These are phyloP conservation scores for Globodera ellingtonae DNA, from an alignment of 1,140 invertebrate species.

Conservation along the genomic window DNA sequence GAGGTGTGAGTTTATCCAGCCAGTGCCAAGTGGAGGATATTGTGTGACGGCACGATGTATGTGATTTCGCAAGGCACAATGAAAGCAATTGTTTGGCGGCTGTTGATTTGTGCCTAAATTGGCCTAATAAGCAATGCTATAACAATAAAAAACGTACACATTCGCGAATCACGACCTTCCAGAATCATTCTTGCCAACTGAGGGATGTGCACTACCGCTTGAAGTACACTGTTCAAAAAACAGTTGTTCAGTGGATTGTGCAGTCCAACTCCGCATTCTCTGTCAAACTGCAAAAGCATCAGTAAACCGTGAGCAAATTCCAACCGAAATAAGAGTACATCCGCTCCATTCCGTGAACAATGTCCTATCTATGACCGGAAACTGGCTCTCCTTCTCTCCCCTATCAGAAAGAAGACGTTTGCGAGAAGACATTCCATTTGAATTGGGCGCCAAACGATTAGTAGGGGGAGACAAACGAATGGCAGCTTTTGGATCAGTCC, in stretches of 20 bases:
- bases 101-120: constrained; percentile 33
- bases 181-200: constrained; percentile 44
- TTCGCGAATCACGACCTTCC: constrained; percentile 27
- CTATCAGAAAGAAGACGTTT: constrained; percentile 40
- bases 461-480: neutral
- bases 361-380: constrained; percentile 33
- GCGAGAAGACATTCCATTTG: constrained; percentile 10
- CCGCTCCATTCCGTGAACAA: constrained; percentile 34
- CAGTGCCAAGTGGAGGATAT: neutral
- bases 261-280: constrained; percentile 30
- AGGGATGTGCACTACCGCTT: constrained; percentile 42
- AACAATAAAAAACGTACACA: constrained; percentile 32
- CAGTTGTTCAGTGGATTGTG: constrained; percentile 43
- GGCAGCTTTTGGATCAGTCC: constrained; percentile 9
- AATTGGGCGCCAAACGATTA: constrained; percentile 15
- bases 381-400: constrained; percentile 36
- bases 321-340: constrained; percentile 18
- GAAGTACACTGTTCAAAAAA: constrained; percentile 48
- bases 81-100: constrained; percentile 21
- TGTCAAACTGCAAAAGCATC: constrained; percentile 29
- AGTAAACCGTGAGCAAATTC: neutral
- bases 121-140: constrained; percentile 6
- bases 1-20: constrained; percentile 28
- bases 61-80: constrained; percentile 27
- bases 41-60: constrained; percentile 9